Conservation (phyloP, 2,113 vertebrate species). For the Clupea harengus region DNA sequence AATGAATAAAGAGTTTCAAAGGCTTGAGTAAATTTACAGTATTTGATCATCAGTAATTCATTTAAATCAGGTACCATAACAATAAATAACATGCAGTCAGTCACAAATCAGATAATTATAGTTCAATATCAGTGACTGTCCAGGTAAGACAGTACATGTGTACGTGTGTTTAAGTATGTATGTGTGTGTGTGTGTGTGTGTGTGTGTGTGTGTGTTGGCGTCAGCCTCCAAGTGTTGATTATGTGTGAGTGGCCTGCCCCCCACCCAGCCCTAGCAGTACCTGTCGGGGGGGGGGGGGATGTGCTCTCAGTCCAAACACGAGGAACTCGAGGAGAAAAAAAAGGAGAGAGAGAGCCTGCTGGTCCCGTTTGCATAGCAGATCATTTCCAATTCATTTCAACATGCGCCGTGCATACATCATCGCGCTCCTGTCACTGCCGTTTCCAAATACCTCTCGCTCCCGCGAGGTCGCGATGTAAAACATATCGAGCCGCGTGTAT, state of each 20-base stretch:
- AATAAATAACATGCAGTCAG: too few relatives aligned
- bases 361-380: constrained; percentile 61
- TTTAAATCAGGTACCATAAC: too few relatives aligned
- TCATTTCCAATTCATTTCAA: constrained; percentile 66
- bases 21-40: background rate
- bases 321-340: background rate
- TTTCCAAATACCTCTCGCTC: constrained; percentile 52
- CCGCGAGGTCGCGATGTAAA: constrained; percentile 61
- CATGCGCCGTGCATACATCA: constrained; percentile 61
- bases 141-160: background rate
- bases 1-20: background rate
- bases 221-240: background rate
- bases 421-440: constrained; percentile 55
- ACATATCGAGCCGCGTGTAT: constrained; percentile 65
- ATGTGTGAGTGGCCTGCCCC: background rate
- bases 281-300: background rate
- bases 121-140: too few relatives aligned
- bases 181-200: constrained; percentile 3
- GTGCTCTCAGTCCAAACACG: background rate
- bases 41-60: background rate
- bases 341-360: constrained; percentile 15
- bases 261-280: background rate
- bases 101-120: too few relatives aligned
- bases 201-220: background rate
- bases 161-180: too few relatives aligned